Conservation (phyloP, 35 echinoderm and acorn worm genomes). For the Apostichopus californicus region DNA sequence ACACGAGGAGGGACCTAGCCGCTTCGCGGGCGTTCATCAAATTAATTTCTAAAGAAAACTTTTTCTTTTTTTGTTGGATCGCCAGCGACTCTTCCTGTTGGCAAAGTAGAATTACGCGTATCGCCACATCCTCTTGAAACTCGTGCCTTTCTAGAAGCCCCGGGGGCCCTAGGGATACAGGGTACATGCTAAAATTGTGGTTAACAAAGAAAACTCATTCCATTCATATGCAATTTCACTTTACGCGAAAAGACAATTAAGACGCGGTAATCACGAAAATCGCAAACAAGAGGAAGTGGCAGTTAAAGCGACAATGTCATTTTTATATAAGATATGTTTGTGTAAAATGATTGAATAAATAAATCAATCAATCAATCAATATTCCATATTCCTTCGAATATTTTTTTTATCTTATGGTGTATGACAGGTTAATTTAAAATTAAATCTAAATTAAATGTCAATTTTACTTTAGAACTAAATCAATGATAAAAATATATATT, state of each 20-base stretch:
- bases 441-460: no score
- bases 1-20: conserved; percentile 12
- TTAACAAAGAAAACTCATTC: conserved; percentile 43
- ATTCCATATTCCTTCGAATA: no score
- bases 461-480: no score
- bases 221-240: conserved; percentile 45
- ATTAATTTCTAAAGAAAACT: conserved; percentile 17
- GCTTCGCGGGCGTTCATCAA: conserved; percentile 32
- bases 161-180: conserved; percentile 19
- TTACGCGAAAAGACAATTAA: conserved; percentile 40
- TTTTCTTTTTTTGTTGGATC: not conserved
- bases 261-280: conserved; percentile 21
- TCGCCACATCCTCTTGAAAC: conserved; percentile 13
- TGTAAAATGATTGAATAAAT: no score
- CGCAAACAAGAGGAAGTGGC: not conserved
- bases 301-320: conserved; percentile 7
- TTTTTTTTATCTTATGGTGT: no score
- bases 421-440: no score
- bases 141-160: conserved; percentile 15
- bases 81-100: not conserved
- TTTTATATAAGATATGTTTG: no score
- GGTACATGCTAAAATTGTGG: conserved; percentile 11
- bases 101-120: conserved; percentile 22
- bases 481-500: no score
- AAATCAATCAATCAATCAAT: no score